Conservation (phyloP, 2,888 invertebrate species). For the Ethmia dodecea region DNA sequence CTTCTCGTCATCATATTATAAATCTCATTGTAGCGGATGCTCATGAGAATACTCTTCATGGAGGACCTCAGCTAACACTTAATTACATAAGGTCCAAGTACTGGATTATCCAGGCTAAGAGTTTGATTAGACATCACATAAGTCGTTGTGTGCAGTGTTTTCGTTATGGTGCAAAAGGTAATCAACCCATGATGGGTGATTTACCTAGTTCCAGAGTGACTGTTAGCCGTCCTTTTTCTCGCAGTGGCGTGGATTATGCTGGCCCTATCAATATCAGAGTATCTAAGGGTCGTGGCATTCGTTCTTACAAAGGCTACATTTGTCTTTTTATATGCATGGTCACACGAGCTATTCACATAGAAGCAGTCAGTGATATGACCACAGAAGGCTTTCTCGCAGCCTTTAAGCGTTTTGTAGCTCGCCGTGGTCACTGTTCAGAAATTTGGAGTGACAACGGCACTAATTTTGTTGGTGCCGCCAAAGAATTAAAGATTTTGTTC, state of each 20-base stretch:
- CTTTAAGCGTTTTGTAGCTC: conserved; percentile 15
- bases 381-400: conserved; percentile 14
- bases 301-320: conserved; percentile 10
- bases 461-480: conserved; percentile 15
- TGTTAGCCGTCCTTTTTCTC: conserved; percentile 1
- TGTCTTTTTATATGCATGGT: conserved; percentile 13
- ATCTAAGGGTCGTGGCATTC: conserved; percentile 10
- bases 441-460: conserved; percentile 16
- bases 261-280: conserved; percentile 7
- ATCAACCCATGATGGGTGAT: not conserved
- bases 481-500: conserved; percentile 7
- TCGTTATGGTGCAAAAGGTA: not conserved
- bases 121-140: not conserved
- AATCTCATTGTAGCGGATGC: conserved; percentile 12
- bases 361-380: conserved; percentile 11
- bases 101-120: conserved; percentile 18
- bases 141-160: conserved; percentile 5
- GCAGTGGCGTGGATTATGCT: conserved; percentile 8
- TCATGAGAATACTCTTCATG: conserved; percentile 17
- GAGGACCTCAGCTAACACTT: conserved; percentile 22
- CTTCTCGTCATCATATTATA: conserved; percentile 13
- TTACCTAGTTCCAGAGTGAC: conserved; percentile 1
- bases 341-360: conserved; percentile 16
- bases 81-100: conserved; percentile 19
- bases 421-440: conserved; percentile 16